Evolutionary conservation across 2,797 vertebrate genomes (phyloP).

Genomic region (Odontamblyopus lacepedii): DNA sequence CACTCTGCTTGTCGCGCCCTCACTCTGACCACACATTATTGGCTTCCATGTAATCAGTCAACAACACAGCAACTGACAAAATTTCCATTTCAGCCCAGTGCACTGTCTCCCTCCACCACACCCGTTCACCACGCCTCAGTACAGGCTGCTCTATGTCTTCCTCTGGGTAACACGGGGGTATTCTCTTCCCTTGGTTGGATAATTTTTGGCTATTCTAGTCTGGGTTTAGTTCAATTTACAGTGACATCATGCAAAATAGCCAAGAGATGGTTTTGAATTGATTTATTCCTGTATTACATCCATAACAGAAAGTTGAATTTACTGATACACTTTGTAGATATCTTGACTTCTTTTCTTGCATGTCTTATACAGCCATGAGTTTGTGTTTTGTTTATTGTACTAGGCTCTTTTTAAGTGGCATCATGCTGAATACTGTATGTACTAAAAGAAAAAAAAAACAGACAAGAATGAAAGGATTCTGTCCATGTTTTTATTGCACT

Average conservation of each 20-base stretch:
- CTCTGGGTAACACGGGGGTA: background rate
- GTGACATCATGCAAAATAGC: background rate
- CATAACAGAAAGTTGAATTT: background rate
- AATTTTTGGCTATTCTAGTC: background rate
- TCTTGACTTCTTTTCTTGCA: background rate
- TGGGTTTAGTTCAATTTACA: background rate
- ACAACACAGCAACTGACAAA: constrained; percentile 18
- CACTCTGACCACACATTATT: constrained; percentile 27
- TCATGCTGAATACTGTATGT: no score
- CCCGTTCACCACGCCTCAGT: constrained; percentile 18
- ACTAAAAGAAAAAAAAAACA: no score
- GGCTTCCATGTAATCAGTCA: constrained; percentile 37
- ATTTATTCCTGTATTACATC: background rate
- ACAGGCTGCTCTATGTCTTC: background rate
- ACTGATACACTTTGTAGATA: no score
- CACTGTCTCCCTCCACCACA: constrained; percentile 6
- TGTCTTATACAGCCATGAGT: no score
- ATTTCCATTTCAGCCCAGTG: constrained; percentile 36
- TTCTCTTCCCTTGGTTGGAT: background rate
- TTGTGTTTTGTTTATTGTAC: background rate
- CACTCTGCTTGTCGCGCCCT: background rate
- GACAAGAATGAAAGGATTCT: no score
- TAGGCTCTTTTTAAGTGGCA: no score
- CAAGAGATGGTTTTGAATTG: background rate
- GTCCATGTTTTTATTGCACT: no score